Conservation (phyloP, 2,113 vertebrate genomes). For the Hassar affinis region DNA sequence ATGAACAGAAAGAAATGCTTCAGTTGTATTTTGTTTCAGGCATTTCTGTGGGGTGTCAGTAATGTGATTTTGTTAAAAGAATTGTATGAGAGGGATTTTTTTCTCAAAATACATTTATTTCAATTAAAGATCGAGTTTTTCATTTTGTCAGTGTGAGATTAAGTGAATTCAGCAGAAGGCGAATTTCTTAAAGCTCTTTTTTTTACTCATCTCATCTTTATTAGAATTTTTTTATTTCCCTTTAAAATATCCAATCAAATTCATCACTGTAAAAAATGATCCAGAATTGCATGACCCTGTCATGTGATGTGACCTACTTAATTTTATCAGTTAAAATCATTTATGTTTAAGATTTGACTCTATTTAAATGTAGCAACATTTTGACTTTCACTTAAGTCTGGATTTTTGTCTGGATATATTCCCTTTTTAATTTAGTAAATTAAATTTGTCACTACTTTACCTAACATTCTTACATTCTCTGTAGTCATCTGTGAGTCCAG, state of each 20-base stretch:
- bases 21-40: too few species aligned
- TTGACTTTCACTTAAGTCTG: neutral
- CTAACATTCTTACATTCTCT: neutral
- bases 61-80: too few species aligned
- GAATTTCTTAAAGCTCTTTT: too few species aligned
- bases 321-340: neutral
- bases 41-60: too few species aligned
- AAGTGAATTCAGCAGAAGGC: too few species aligned
- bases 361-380: neutral
- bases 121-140: too few species aligned
- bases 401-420: neutral
- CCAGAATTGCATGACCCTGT: neutral
- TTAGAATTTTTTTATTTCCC: neutral
- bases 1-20: too few species aligned
- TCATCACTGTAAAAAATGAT: neutral
- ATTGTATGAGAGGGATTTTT: too few species aligned
- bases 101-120: too few species aligned
- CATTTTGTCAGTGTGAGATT: too few species aligned
- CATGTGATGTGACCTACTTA: neutral
- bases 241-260: neutral
- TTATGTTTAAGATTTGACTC: neutral
- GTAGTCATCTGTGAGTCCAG: neutral
- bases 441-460: neutral
- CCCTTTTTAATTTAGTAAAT: neutral
- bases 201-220: neutral